These are phyloP conservation scores for Strigamia maritima DNA, from an alignment of 2,888 invertebrate genomes.

Conservation along the genomic window DNA sequence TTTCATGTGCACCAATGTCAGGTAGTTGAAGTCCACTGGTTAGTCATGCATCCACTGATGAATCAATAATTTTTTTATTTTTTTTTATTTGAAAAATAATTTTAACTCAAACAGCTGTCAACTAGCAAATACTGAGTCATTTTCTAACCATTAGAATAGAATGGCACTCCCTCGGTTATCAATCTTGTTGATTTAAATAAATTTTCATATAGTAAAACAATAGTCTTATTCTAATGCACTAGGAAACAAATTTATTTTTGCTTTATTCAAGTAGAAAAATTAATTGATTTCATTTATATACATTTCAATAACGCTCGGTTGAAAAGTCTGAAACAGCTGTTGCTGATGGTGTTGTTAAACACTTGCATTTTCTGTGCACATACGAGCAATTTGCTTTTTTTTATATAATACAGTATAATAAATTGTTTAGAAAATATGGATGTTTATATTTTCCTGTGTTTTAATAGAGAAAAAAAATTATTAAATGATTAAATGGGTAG, in stretches of 20 bases:
- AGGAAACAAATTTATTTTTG: background rate
- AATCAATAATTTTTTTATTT: background rate
- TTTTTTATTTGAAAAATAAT: too few relatives aligned
- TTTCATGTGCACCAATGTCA: background rate
- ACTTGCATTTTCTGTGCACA: background rate
- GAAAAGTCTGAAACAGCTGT: background rate
- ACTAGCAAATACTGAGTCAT: background rate
- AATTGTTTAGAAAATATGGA: too few relatives aligned
- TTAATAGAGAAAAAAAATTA: too few relatives aligned
- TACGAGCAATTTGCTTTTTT: background rate
- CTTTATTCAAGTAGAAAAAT: background rate
- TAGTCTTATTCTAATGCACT: background rate
- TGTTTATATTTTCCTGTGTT: too few relatives aligned
- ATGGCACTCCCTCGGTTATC: background rate
- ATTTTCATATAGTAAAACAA: background rate
- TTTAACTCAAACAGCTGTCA: background rate
- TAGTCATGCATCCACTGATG: background rate
- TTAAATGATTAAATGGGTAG: too few relatives aligned
- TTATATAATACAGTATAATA: background rate
- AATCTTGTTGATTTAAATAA: background rate
- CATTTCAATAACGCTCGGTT: background rate
- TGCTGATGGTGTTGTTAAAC: background rate
- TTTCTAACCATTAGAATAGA: background rate
- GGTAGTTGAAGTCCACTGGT: conserved; percentile 4
- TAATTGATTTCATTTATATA: background rate